phyloP scores from a whole-genome alignment of 1,140 invertebrate genomes.

The Leptinotarsa defecta region DNA sequence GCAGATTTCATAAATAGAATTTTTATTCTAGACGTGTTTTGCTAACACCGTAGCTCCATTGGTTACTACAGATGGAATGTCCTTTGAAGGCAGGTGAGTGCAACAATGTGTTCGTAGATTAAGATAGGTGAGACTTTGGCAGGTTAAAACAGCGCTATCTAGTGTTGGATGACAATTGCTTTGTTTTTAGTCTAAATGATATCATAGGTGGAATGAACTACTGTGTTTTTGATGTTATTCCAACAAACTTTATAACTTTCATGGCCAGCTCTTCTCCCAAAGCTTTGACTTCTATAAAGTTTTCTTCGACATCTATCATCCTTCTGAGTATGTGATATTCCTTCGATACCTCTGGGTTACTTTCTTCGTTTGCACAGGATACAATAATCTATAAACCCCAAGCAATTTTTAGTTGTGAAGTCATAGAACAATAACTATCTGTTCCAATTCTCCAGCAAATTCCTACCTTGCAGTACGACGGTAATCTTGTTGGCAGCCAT shows the following conservation, averaged over 20 bases:
- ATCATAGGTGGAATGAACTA: background rate
- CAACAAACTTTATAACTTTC: constrained; percentile 81
- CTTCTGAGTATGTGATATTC: constrained; percentile 84
- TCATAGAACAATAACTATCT: too few species aligned
- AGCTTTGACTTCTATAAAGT: constrained; percentile 92
- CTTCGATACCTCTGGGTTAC: constrained; percentile 81
- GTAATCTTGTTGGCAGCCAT: constrained; percentile 92
- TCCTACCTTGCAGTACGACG: constrained; percentile 85
- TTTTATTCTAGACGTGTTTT: too few species aligned
- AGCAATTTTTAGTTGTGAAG: too few species aligned
- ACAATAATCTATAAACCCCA: constrained; percentile 75
- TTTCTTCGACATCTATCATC: constrained; percentile 88
- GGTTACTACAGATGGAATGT: too few species aligned
- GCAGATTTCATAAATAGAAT: too few species aligned
- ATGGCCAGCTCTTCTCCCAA: constrained; percentile 91
- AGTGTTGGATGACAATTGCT: background rate
- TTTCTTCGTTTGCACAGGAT: constrained; percentile 85
- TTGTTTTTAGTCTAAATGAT: background rate
- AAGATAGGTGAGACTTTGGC: too few species aligned
- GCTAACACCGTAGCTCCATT: too few species aligned
- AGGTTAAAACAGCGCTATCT: too few species aligned
- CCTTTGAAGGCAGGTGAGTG: too few species aligned
- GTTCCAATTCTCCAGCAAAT: background rate
- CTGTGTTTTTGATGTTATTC: background rate
- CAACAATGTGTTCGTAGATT: too few species aligned